phyloP scores from a whole-genome alignment of 2,113 vertebrate genomes.

The Callopanchax toddi region DNA sequence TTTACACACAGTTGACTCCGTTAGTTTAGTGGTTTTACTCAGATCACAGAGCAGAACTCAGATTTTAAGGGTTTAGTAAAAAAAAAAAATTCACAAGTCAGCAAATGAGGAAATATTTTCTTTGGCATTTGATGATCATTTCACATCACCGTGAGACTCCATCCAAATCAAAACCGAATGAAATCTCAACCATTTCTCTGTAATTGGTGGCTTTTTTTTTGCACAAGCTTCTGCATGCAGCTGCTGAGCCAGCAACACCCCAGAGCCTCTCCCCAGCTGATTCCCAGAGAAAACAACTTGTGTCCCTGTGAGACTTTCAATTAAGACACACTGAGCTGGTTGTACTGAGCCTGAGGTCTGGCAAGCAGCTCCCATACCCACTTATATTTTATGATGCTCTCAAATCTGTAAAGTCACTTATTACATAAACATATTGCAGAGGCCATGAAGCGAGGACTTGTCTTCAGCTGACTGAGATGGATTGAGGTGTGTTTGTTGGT shows the following conservation, averaged over 20 bases:
- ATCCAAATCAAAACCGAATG: slow-evolving; percentile 46
- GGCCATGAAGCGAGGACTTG: slow-evolving; percentile 24
- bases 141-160: slow-evolving; percentile 28
- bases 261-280: slow-evolving; percentile 63
- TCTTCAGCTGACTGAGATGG: slow-evolving; percentile 24
- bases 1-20: slow-evolving; percentile 23
- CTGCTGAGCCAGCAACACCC: slow-evolving; percentile 59
- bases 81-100: background rate
- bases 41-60: background rate
- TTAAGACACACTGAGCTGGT: slow-evolving; percentile 64
- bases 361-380: slow-evolving; percentile 36
- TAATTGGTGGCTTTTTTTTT: slow-evolving; percentile 49
- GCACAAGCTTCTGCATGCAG: slow-evolving; percentile 59
- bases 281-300: slow-evolving; percentile 60
- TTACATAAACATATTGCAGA: slow-evolving; percentile 53
- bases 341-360: slow-evolving; percentile 61
- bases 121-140: background rate
- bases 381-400: slow-evolving; percentile 59
- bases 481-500: background rate
- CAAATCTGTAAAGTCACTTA: slow-evolving; percentile 65
- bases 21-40: slow-evolving; percentile 1
- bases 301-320: slow-evolving; percentile 57
- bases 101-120: slow-evolving; percentile 5
- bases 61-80: slow-evolving; percentile 7
- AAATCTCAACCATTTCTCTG: slow-evolving; percentile 46